These are phyloP conservation scores for Tetragnatha montana DNA, from an alignment of 2,888 invertebrate genomes.

Conservation along the genomic window DNA sequence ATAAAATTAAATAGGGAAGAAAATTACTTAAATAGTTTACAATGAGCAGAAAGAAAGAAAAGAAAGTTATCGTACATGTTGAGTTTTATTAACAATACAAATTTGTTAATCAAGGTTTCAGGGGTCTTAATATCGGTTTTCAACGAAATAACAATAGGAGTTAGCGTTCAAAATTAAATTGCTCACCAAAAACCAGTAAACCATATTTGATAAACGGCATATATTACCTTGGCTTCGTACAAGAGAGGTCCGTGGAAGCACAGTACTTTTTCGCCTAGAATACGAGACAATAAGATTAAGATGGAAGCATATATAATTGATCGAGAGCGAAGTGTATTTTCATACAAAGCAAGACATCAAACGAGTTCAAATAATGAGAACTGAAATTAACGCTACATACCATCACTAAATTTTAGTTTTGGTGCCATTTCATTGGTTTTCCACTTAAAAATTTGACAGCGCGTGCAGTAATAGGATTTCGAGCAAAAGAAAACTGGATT, in stretches of 20 bases:
- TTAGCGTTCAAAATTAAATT: neutral
- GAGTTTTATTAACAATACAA: no score
- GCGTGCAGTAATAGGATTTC: neutral
- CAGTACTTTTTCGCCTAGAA: conserved; percentile 81
- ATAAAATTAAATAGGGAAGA: neutral
- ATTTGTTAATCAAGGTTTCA: no score
- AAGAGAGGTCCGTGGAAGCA: conserved; percentile 97
- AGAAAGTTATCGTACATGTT: no score
- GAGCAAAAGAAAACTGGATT: neutral
- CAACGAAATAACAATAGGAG: no score
- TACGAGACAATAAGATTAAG: conserved; percentile 1
- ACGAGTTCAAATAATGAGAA: neutral
- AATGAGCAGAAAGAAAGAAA: no score
- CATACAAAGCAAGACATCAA: neutral
- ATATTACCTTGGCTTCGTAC: conserved; percentile 89
- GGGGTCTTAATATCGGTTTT: no score
- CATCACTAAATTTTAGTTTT: conserved; percentile 51
- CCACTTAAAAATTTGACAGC: neutral
- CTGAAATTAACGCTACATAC: conserved; percentile 3
- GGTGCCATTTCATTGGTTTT: conserved; percentile 44
- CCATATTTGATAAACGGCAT: neutral
- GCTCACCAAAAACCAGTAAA: neutral
- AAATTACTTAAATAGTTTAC: neutral
- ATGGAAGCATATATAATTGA: neutral
- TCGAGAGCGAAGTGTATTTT: neutral